Evolutionary conservation across 2,888 invertebrate species (phyloP).

Genomic region (Pachycephus smyrnensis): DNA sequence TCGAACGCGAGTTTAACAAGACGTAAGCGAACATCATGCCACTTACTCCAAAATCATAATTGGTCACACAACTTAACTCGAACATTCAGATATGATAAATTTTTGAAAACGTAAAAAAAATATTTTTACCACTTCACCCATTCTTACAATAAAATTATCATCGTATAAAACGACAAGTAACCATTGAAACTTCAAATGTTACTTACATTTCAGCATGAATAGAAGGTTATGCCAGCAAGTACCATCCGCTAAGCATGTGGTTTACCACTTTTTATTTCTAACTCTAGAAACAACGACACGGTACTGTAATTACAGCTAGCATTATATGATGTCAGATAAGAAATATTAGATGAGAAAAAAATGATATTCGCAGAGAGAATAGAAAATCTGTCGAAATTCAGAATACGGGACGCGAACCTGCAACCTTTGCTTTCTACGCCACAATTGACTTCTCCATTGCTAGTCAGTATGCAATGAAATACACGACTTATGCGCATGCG

Average conservation of each 20-base stretch:
- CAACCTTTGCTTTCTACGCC: background rate
- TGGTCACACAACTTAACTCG: background rate
- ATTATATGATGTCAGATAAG: background rate
- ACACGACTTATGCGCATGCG: background rate
- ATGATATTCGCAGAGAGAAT: constrained; percentile 12
- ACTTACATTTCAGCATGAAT: background rate
- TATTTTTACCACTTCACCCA: background rate
- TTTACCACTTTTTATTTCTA: background rate
- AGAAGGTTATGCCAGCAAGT: background rate
- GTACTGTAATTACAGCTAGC: background rate
- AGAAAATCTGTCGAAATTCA: constrained; percentile 18
- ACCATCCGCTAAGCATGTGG: background rate
- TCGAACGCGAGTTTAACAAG: background rate
- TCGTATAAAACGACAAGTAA: background rate
- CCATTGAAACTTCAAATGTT: background rate
- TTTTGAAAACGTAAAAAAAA: background rate
- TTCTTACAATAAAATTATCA: background rate
- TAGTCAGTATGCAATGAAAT: background rate
- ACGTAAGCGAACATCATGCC: background rate
- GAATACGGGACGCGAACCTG: constrained; percentile 25
- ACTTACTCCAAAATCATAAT: background rate
- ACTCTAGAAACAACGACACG: background rate
- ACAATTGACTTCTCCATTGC: background rate
- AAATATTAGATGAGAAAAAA: background rate
- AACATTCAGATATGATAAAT: background rate